These are phyloP conservation scores for Dynastes maya DNA, from an alignment of 2,888 invertebrate genomes.

Conservation along the genomic window DNA sequence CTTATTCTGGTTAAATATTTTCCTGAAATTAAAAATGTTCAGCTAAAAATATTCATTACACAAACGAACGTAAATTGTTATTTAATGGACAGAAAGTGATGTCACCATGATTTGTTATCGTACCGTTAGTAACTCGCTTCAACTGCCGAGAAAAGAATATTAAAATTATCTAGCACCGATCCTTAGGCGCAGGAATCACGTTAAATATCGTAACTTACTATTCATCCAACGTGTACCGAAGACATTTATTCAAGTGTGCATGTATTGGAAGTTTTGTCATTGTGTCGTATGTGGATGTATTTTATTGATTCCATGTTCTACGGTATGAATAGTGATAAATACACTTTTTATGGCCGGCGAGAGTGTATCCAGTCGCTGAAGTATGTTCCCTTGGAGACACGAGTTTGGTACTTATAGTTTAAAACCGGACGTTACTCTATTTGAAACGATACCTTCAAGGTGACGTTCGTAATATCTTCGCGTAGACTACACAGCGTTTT, in stretches of 20 bases:
- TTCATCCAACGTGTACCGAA: slow-evolving; percentile 39
- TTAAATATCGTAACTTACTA: slow-evolving; percentile 45
- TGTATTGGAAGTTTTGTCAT: slow-evolving; percentile 43
- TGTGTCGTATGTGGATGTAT: slow-evolving; percentile 35
- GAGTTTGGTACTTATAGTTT: slow-evolving; percentile 30
- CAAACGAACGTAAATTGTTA: slow-evolving; percentile 47
- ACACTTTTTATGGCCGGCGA: slow-evolving; percentile 31
- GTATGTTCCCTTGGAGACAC: slow-evolving; percentile 32
- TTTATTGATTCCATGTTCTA: slow-evolving; percentile 40
- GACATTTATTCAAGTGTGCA: slow-evolving; percentile 41
- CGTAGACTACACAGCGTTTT: slow-evolving; percentile 27
- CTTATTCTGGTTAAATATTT: neutral
- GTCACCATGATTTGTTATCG: slow-evolving; percentile 49
- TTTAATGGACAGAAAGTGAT: slow-evolving; percentile 49
- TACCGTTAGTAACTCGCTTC: slow-evolving; percentile 34
- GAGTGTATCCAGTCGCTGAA: slow-evolving; percentile 37
- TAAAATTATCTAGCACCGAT: slow-evolving; percentile 40
- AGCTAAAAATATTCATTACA: slow-evolving; percentile 29
- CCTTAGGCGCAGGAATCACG: slow-evolving; percentile 30
- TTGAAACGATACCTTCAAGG: slow-evolving; percentile 33
- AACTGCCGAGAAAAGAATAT: slow-evolving; percentile 41
- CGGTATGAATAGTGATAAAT: slow-evolving; percentile 43
- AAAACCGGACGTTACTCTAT: slow-evolving; percentile 18
- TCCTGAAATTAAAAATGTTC: slow-evolving; percentile 3
- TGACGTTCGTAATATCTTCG: slow-evolving; percentile 29